phyloP scores from a whole-genome alignment of 2,888 invertebrate genomes.

The Dynastes tityus region DNA sequence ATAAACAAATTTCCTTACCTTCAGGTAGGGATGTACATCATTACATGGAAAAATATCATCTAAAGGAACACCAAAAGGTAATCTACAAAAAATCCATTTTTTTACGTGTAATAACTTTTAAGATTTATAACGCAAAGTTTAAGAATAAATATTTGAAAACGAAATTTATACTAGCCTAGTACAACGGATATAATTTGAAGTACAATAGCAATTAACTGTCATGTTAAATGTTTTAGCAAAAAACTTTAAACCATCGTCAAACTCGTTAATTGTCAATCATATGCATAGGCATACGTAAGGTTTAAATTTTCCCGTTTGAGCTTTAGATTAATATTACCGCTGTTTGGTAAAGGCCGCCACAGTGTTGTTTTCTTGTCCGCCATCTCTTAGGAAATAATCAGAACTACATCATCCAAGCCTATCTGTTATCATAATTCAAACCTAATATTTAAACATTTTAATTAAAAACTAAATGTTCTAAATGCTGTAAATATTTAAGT shows the following conservation, averaged over 20 bases:
- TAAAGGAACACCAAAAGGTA: slow-evolving; percentile 51
- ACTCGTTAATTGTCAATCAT: not conserved
- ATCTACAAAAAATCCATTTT: slow-evolving; percentile 33
- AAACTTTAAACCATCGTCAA: not conserved
- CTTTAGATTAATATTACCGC: not conserved
- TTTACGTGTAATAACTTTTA: not conserved
- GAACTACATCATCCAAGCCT: too few relatives aligned
- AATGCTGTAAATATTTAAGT: not conserved
- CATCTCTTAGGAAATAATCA: not conserved
- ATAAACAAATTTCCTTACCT: slow-evolving; percentile 20
- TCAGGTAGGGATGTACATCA: slow-evolving; percentile 50
- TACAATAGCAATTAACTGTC: slow-evolving; percentile 44
- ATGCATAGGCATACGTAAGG: too few relatives aligned
- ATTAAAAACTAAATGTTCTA: too few relatives aligned
- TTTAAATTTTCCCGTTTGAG: not conserved
- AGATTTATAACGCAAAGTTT: not conserved
- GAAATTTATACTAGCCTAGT: slow-evolving; percentile 38
- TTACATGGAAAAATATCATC: slow-evolving; percentile 48
- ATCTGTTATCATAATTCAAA: too few relatives aligned
- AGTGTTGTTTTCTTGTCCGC: not conserved
- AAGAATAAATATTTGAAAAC: not conserved
- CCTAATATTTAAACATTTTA: too few relatives aligned
- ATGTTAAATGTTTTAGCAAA: slow-evolving; percentile 3
- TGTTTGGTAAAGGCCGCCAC: not conserved
- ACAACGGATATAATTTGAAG: slow-evolving; percentile 25